A percentile compares a stretch with the other conserved stretches of the same genome.
These are phyloP conservation scores for Chydorus sphaericus DNA, from an alignment of 2,888 invertebrate genomes.

Conservation along the genomic window DNA sequence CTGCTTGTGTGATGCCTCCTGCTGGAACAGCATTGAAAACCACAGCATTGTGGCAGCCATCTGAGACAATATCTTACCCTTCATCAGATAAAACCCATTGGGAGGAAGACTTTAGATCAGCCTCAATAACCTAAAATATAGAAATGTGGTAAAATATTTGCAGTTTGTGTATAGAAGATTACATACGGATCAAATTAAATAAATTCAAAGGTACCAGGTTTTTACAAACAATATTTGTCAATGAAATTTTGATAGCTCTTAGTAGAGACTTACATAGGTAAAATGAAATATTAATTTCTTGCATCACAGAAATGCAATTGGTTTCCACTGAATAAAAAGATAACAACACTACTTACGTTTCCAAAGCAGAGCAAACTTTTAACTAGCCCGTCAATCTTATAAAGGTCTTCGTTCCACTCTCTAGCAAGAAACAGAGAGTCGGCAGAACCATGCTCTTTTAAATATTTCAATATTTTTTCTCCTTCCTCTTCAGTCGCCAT, in stretches of 20 bases:
- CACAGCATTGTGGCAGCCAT: conserved; percentile 86
- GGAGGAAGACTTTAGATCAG: conserved; percentile 52
- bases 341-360: conserved; percentile 43
- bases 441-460: conserved; percentile 16
- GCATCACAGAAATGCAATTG: too few relatives aligned
- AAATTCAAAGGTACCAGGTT: too few relatives aligned
- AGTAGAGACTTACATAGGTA: too few relatives aligned
- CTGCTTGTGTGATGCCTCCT: conserved; percentile 56
- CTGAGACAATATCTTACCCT: conserved; percentile 57
- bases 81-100: conserved; percentile 76
- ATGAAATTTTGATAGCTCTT: too few relatives aligned
- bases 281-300: too few relatives aligned
- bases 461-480: conserved; percentile 19
- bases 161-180: too few relatives aligned
- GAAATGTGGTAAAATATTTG: background rate
- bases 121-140: conserved; percentile 41
- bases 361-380: conserved; percentile 76
- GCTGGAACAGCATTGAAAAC: conserved; percentile 52
- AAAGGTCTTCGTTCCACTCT: conserved; percentile 64
- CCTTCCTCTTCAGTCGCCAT: conserved; percentile 18
- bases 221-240: too few relatives aligned
- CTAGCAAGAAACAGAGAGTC: conserved; percentile 54
- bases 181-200: too few relatives aligned
- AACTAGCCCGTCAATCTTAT: conserved; percentile 78
- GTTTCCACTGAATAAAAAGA: too few relatives aligned